Evolutionary conservation across 1,140 invertebrate genomes (phyloP).

Genomic region (Pseudomyrmex pallidus): DNA sequence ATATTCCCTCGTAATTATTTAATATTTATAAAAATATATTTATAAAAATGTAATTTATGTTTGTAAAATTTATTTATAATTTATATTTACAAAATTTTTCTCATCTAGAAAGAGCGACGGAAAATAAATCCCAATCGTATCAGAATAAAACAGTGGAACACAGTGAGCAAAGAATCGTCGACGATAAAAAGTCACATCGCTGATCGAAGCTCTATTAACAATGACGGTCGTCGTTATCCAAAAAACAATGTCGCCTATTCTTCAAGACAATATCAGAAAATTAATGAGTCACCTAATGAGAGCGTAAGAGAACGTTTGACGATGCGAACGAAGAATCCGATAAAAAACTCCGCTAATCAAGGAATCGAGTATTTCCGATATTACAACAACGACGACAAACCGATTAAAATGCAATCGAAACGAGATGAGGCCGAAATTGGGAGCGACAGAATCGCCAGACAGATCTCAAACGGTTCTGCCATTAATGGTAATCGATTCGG

Average conservation of each 20-base stretch:
- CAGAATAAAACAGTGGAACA: not conserved
- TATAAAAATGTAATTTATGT: too few relatives aligned
- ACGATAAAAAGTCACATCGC: not conserved
- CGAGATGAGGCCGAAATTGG: not conserved
- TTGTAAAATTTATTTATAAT: too few relatives aligned
- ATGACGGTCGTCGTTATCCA: not conserved
- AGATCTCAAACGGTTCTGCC: slow-evolving; percentile 37
- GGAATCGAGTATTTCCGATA: slow-evolving; percentile 70
- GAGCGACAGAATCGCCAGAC: slow-evolving; percentile 56
- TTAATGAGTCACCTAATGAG: not conserved
- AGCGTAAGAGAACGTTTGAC: slow-evolving; percentile 59
- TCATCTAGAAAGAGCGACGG: slow-evolving; percentile 16
- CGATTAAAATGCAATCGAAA: slow-evolving; percentile 53
- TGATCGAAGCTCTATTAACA: slow-evolving; percentile 1
- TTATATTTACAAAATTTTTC: not conserved
- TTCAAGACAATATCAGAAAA: not conserved
- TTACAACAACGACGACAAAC: slow-evolving; percentile 59
- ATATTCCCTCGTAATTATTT: too few relatives aligned
- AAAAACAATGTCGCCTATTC: not conserved
- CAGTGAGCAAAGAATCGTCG: not conserved
- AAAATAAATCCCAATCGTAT: slow-evolving; percentile 15
- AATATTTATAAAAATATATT: too few relatives aligned
- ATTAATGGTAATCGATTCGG: not conserved
- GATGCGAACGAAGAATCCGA: slow-evolving; percentile 61
- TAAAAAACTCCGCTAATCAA: slow-evolving; percentile 48